phyloP scores from a whole-genome alignment of 2,888 invertebrate species.

The Sisyra nigra region DNA sequence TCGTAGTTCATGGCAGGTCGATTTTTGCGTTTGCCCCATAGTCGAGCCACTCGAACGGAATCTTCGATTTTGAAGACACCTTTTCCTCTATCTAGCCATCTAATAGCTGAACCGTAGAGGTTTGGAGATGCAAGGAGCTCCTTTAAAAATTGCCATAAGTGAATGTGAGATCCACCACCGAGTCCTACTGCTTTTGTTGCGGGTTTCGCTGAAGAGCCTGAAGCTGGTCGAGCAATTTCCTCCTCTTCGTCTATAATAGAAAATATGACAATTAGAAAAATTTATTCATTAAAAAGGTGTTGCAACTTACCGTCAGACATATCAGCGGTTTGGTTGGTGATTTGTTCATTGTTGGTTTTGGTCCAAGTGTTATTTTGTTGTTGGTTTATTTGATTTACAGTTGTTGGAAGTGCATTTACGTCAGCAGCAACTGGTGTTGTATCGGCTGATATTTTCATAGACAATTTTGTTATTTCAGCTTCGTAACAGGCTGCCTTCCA shows the following conservation, averaged over 20 bases:
- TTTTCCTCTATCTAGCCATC: slow-evolving; percentile 89
- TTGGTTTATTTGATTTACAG: slow-evolving; percentile 3
- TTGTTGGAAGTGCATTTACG: slow-evolving; percentile 15
- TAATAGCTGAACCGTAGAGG: slow-evolving; percentile 82
- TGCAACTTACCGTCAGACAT: not conserved
- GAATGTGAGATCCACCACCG: slow-evolving; percentile 73
- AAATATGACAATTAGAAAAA: slow-evolving; percentile 4
- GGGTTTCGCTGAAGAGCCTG: slow-evolving; percentile 16
- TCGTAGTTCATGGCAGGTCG: slow-evolving; percentile 99
- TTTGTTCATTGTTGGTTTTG: not conserved
- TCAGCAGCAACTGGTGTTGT: slow-evolving; percentile 27
- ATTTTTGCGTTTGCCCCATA: slow-evolving; percentile 98
- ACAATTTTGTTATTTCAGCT: slow-evolving; percentile 22
- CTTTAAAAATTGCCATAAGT: slow-evolving; percentile 97
- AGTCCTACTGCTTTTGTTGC: slow-evolving; percentile 18
- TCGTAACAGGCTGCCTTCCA: slow-evolving; percentile 71
- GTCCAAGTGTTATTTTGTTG: not conserved
- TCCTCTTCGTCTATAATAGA: slow-evolving; percentile 31
- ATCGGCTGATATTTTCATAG: slow-evolving; percentile 25
- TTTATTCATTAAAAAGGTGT: not conserved
- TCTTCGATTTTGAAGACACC: slow-evolving; percentile 99
- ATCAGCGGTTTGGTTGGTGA: not conserved
- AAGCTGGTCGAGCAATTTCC: slow-evolving; percentile 14
- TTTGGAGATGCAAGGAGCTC: slow-evolving; percentile 83
- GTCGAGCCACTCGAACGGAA: slow-evolving; percentile 87